These are phyloP conservation scores for Catotricha subobsoleta DNA, from an alignment of 2,888 invertebrate genomes.

Conservation along the genomic window DNA sequence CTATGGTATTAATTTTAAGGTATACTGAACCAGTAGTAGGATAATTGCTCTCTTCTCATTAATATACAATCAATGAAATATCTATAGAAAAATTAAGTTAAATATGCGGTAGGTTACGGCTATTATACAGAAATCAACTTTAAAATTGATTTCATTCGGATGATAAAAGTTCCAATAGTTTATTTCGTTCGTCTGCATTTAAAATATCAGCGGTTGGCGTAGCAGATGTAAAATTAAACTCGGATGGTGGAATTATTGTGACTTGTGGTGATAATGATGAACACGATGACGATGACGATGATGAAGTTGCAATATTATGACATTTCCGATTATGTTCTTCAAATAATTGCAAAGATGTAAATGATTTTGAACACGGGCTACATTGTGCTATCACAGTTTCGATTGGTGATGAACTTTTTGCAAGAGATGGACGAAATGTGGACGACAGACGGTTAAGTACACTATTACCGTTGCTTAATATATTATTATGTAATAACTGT, in stretches of 20 bases:
- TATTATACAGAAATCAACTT: no score
- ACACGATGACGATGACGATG: not conserved
- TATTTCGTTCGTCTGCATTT: slow-evolving; percentile 3
- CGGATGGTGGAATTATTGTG: not conserved
- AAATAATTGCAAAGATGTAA: slow-evolving; percentile 4
- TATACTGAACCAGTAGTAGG: no score
- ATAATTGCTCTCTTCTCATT: no score
- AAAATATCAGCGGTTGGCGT: not conserved
- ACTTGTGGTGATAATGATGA: not conserved
- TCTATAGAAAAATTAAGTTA: no score
- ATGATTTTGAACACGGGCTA: slow-evolving; percentile 5
- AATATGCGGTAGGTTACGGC: no score
- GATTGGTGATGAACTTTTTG: not conserved
- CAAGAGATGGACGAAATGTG: not conserved
- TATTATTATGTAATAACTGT: no score
- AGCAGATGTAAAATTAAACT: not conserved
- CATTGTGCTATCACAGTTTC: slow-evolving; percentile 1
- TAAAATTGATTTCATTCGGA: no score
- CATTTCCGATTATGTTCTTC: slow-evolving; percentile 6
- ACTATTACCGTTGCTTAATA: not conserved
- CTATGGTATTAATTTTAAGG: no score
- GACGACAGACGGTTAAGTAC: not conserved
- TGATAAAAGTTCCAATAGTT: no score
- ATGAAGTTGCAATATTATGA: slow-evolving; percentile 1
- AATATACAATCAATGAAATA: no score